Conservation (phyloP, 2,797 vertebrate species). For the Notoglanidium macrostoma region DNA sequence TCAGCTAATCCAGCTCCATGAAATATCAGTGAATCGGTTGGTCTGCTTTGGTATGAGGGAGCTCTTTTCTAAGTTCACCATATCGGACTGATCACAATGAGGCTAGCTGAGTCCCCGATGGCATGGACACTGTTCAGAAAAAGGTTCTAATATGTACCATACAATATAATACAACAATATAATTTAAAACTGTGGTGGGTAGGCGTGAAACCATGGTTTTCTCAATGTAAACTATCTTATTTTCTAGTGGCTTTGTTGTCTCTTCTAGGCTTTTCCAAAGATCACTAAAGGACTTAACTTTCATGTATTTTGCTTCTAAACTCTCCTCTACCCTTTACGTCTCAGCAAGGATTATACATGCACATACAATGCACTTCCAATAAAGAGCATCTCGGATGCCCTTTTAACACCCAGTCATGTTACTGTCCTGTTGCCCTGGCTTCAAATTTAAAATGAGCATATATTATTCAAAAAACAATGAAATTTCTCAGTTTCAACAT, state of each 20-base stretch:
- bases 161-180: neutral
- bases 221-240: neutral
- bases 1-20: neutral
- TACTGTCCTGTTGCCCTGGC: too few relatives aligned
- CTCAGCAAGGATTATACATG: neutral
- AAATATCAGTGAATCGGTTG: too few relatives aligned
- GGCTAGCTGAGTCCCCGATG: neutral
- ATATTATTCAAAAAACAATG: too few relatives aligned
- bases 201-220: neutral
- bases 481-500: too few relatives aligned
- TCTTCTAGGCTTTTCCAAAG: neutral
- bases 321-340: neutral
- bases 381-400: too few relatives aligned
- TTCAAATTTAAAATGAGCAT: too few relatives aligned
- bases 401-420: too few relatives aligned
- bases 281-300: neutral
- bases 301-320: neutral
- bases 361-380: neutral
- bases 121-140: neutral
- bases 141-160: neutral
- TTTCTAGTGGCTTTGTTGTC: neutral
- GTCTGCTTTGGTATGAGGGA: neutral
- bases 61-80: neutral
- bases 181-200: neutral
- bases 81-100: neutral